phyloP scores from a whole-genome alignment of 2,888 invertebrate species.

The Arctia plantaginis region DNA sequence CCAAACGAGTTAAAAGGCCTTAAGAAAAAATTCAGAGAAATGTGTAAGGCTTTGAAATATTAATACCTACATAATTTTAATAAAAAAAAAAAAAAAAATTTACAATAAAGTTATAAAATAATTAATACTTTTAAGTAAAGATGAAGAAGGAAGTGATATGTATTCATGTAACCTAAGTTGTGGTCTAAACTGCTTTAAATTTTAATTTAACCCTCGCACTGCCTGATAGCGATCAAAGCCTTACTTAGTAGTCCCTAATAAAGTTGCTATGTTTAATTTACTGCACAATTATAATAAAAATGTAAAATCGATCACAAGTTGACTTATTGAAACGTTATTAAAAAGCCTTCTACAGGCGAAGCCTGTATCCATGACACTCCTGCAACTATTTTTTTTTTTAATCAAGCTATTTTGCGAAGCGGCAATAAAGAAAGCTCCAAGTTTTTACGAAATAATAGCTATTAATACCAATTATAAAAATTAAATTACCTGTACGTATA shows the following conservation, averaged over 20 bases:
- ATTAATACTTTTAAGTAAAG: neutral
- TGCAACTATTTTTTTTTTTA: neutral
- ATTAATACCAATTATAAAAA: neutral
- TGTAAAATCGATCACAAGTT: neutral
- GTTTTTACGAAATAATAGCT: neutral
- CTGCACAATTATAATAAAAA: neutral
- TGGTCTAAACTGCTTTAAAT: slow-evolving; percentile 31
- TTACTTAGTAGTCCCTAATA: slow-evolving; percentile 23
- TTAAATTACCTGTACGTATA: neutral
- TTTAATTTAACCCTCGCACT: slow-evolving; percentile 44
- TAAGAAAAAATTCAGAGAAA: too few species aligned
- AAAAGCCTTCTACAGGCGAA: neutral
- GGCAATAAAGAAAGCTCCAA: neutral
- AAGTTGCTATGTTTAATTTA: neutral
- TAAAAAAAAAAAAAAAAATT: too few species aligned
- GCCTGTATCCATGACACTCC: neutral
- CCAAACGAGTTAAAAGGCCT: too few species aligned
- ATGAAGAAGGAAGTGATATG: neutral
- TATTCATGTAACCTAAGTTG: neutral
- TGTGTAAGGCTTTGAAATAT: too few species aligned
- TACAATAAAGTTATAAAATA: too few species aligned
- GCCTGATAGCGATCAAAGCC: slow-evolving; percentile 40
- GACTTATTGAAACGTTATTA: neutral
- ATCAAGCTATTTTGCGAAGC: neutral
- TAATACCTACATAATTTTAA: too few species aligned